Evolutionary conservation across 2,797 vertebrate species (phyloP), one percentile per base, ranked within the genome.

Genomic region (Coilia nasus): DNA sequence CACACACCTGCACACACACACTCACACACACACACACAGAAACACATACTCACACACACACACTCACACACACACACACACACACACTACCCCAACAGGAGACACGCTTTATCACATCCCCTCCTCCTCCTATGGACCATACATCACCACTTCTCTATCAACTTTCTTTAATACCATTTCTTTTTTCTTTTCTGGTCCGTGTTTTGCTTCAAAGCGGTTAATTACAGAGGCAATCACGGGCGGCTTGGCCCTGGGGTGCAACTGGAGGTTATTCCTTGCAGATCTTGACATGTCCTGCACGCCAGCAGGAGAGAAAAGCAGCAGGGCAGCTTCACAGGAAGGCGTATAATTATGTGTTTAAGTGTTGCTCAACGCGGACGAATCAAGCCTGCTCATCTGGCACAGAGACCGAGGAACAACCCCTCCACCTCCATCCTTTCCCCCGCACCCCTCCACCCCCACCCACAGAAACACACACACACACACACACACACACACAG

Each of bases 201-300:
- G 64, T 92, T 21, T 90, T 88, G 89, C 91, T 92, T 95, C 91
- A 93, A 93, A 95, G 92, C 86, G 83, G 64, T 94, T 88, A 93
- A 96, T 95, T 94, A 93, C 89, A 92, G 89, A 92, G 90, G 87
- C 90, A 82, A 82, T 23, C 86, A 93, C 31, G 81, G 41, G 71
- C 17, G 17, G 87, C 87, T 85, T 88, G 87, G 50, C 92, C 93
- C 92, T 92, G 85, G 93, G 91, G 93, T 89, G 88, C 81, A 92
- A 87, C 83, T 60, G 81, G 90, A 90, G 85, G 87, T 91, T 94
- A 90, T 91, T 87, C 87, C 88, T 78, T 91, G 91, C 91, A 90
- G 91, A 90, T 92, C 86, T 56, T 88, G 89, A 93, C 93, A 92
- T 93, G 93, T 95, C 93, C 92, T 31, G 50, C 91, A 93, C 91